Percentiles rank a stretch among this genome's conserved stretches.
These are phyloP conservation scores for Apodemus agrarius DNA, from an alignment of 2,797 vertebrate genomes.

Conservation along the genomic window DNA sequence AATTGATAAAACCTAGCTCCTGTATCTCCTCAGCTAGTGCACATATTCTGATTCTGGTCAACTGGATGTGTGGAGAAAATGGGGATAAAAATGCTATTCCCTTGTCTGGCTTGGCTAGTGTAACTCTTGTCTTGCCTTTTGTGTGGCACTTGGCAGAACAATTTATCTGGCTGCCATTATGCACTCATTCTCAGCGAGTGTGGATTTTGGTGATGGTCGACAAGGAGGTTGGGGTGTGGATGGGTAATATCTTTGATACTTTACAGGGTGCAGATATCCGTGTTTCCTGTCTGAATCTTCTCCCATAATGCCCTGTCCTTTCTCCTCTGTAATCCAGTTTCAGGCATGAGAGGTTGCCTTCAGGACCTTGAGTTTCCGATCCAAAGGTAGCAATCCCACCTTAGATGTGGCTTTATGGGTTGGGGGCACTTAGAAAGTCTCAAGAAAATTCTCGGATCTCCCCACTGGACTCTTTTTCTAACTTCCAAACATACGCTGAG, in stretches of 20 bases:
- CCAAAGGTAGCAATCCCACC: background rate
- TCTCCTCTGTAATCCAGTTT: background rate
- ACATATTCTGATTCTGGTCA: background rate
- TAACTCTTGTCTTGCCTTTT: background rate
- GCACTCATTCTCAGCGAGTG: background rate
- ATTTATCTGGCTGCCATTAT: background rate
- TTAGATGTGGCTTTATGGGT: slow-evolving; percentile 5
- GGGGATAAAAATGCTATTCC: background rate
- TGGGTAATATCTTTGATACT: background rate
- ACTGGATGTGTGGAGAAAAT: background rate
- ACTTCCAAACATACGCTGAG: background rate
- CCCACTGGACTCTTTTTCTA: background rate
- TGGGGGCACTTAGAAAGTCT: slow-evolving; percentile 17
- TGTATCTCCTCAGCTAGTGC: background rate
- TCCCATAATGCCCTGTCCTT: background rate
- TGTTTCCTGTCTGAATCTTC: background rate
- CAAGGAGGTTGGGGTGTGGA: background rate
- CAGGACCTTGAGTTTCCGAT: slow-evolving; percentile 10
- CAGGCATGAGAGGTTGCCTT: slow-evolving; percentile 12
- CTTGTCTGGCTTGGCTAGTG: background rate
- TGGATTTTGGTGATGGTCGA: background rate
- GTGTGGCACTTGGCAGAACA: background rate
- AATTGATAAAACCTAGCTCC: background rate
- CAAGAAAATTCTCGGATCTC: slow-evolving; percentile 35
- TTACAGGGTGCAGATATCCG: background rate